Percentiles rank a stretch among this genome's conserved stretches.
phyloP scores from a whole-genome alignment of 1,140 invertebrate species.

The Phymorhynchus buccinoides region DNA sequence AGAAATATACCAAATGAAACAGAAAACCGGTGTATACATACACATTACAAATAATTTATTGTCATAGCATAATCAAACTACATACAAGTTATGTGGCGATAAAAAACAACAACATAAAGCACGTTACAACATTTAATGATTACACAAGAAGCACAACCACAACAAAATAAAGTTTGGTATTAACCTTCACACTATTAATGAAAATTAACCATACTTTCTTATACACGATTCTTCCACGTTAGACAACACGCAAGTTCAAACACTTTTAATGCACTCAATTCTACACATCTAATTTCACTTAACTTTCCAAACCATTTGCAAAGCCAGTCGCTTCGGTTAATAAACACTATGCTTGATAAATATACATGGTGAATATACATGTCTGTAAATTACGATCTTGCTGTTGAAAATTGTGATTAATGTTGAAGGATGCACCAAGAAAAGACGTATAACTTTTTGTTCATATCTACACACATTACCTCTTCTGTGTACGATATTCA shows the following conservation, averaged over 20 bases:
- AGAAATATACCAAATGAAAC: no score
- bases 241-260: neutral
- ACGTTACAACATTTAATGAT: neutral
- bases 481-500: neutral
- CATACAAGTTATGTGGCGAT: neutral
- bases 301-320: neutral
- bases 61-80: neutral
- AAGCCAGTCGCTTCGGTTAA: neutral
- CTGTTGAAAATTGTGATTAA: neutral
- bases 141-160: neutral
- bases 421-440: no score
- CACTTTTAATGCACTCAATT: neutral
- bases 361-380: neutral
- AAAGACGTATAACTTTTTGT: neutral
- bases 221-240: no score
- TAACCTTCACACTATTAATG: neutral
- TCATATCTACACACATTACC: no score
- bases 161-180: neutral
- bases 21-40: no score
- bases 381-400: neutral
- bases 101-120: neutral
- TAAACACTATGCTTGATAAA: neutral
- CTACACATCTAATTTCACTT: neutral
- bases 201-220: neutral
- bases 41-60: neutral